These are phyloP conservation scores for Laothoe populi DNA, from an alignment of 2,888 invertebrate genomes.

Conservation along the genomic window DNA sequence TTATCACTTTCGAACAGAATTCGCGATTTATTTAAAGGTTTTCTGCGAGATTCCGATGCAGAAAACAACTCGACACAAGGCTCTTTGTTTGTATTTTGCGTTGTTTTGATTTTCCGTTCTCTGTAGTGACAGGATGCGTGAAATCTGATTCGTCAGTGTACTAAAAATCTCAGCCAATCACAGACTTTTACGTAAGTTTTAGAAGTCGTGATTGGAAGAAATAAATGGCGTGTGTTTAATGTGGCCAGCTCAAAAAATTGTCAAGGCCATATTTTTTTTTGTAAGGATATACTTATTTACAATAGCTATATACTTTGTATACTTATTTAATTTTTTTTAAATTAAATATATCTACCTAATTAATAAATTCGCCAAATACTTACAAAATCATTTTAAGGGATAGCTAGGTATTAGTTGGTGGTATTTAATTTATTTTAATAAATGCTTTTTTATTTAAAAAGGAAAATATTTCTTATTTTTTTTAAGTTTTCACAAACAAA, in stretches of 20 bases:
- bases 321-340: no score
- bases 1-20: slow-evolving; percentile 8
- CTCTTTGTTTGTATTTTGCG: slow-evolving; percentile 32
- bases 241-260: slow-evolving; percentile 41
- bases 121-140: slow-evolving; percentile 16
- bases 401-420: no score
- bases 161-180: slow-evolving; percentile 6
- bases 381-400: no score
- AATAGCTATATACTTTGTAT: no score
- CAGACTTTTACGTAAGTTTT: background rate
- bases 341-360: no score
- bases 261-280: slow-evolving; percentile 29
- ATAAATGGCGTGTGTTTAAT: slow-evolving; percentile 50
- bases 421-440: no score
- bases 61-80: slow-evolving; percentile 19
- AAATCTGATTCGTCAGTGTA: slow-evolving; percentile 17
- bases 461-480: no score
- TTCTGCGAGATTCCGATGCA: slow-evolving; percentile 20
- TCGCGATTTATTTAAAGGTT: slow-evolving; percentile 11
- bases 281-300: no score
- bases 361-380: no score
- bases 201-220: slow-evolving; percentile 47
- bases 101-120: slow-evolving; percentile 31
- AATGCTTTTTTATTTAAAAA: no score
- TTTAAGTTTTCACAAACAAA: no score